These are phyloP conservation scores for Protomyctophum bolini DNA, from an alignment of 2,113 vertebrate species.

Conservation along the genomic window DNA sequence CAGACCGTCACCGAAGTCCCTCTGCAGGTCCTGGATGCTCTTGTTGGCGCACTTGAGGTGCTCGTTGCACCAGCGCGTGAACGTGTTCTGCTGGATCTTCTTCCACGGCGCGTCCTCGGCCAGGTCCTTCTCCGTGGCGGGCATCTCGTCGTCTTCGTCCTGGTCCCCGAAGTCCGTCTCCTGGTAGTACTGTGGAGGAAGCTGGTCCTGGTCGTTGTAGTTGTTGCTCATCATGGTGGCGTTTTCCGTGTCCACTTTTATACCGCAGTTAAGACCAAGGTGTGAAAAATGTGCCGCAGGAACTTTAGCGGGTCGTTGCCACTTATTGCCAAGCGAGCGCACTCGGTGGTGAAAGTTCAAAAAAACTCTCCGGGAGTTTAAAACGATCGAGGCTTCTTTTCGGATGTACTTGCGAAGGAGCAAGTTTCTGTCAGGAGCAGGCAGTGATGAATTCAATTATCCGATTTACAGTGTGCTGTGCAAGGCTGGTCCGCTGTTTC, in stretches of 20 bases:
- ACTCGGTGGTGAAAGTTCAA: slow-evolving; percentile 55
- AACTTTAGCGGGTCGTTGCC: slow-evolving; percentile 62
- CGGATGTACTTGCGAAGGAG: slow-evolving; percentile 63
- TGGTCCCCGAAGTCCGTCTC: slow-evolving; percentile 71
- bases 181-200: slow-evolving; percentile 77
- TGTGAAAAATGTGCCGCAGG: slow-evolving; percentile 58
- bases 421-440: slow-evolving; percentile 50
- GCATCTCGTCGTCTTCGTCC: slow-evolving; percentile 88
- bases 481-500: slow-evolving; percentile 36
- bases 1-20: slow-evolving; percentile 90
- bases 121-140: slow-evolving; percentile 94
- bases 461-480: slow-evolving; percentile 53
- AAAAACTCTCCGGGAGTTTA: slow-evolving; percentile 43
- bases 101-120: slow-evolving; percentile 97
- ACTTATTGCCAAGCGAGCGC: slow-evolving; percentile 63
- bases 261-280: slow-evolving; percentile 61
- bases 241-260: slow-evolving; percentile 68
- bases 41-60: slow-evolving; percentile 91
- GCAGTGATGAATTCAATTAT: slow-evolving; percentile 67
- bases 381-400: slow-evolving; percentile 52
- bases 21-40: slow-evolving; percentile 87
- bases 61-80: slow-evolving; percentile 95
- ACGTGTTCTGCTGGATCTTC: slow-evolving; percentile 98
- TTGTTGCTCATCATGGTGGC: slow-evolving; percentile 79
- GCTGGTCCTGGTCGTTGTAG: slow-evolving; percentile 74